phyloP scores from a whole-genome alignment of 1,140 invertebrate species.

The Plectrocnemia conspersa region DNA sequence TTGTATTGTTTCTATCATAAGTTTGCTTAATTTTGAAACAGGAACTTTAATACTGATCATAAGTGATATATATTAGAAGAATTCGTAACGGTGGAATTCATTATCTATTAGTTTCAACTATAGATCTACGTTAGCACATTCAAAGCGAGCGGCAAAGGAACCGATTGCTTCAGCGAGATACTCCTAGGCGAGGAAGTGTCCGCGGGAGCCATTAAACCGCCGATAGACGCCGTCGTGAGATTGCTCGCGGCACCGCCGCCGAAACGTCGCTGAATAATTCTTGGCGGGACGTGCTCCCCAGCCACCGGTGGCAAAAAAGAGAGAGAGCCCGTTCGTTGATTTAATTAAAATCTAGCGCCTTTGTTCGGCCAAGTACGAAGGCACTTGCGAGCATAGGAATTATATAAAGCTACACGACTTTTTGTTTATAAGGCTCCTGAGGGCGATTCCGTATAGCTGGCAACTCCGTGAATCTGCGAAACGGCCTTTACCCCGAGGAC shows the following conservation, averaged over 20 bases:
- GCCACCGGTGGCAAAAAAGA: slow-evolving; percentile 2
- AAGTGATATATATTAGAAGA: too few relatives aligned
- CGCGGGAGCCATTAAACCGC: not conserved
- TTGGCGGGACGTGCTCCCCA: slow-evolving; percentile 4
- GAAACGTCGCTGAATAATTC: slow-evolving; percentile 9
- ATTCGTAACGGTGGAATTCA: too few relatives aligned
- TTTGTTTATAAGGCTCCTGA: slow-evolving; percentile 36
- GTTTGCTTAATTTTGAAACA: too few relatives aligned
- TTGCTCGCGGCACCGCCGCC: not conserved
- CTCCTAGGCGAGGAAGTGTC: too few relatives aligned
- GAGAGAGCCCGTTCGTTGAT: slow-evolving; percentile 28
- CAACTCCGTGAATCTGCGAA: slow-evolving; percentile 33
- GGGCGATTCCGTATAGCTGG: slow-evolving; percentile 32
- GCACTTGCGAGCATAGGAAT: slow-evolving; percentile 28
- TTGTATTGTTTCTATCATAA: too few relatives aligned
- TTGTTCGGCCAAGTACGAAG: slow-evolving; percentile 33
- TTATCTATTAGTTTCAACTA: too few relatives aligned
- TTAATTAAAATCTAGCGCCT: slow-evolving; percentile 36
- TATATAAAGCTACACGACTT: slow-evolving; percentile 33
- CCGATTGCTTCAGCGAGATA: too few relatives aligned
- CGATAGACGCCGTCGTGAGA: not conserved
- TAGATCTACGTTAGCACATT: too few relatives aligned
- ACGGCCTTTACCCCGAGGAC: slow-evolving; percentile 33
- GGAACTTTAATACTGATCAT: too few relatives aligned
- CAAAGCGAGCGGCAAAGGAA: too few relatives aligned